Evolutionary conservation across 2,888 invertebrate genomes (phyloP), one percentile per base, ranked within the genome.

Genomic region (Scrobipalpa costella): DNA sequence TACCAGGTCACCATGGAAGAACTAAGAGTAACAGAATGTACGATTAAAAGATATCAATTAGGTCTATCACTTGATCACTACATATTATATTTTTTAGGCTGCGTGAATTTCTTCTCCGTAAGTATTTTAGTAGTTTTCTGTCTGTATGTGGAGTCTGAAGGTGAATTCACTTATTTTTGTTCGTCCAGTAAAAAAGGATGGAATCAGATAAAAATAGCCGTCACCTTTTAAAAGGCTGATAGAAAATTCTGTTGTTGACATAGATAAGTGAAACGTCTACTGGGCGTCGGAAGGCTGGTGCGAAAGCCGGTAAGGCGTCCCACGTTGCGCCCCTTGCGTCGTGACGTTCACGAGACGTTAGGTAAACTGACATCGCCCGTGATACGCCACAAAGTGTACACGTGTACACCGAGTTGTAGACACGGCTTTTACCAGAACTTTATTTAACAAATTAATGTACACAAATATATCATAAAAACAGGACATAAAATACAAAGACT

Each of bases 211-310:
- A n/a, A 40, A 13, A 13, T 2, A 40, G 40, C 40, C n/a, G n/a
- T n/a, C n/a, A n/a, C 15, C 15, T 9, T 13, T 7, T n/a, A 44
- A 15, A n/a, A 44, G 5, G 7, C 5, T 44, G 44, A 15, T 15
- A 7, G 7, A 9, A 15, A n/a, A 36, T 36, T 1, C n/a, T 55
- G 68, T 67, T 68, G 73, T 74, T 66, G 70, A 71, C 68, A 62
- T 67, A 52, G 68, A 61, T 65, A 57, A 71, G 71, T 66, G 67
- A 69, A 65, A 69, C 67, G 72, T 75, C 73, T 73, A 69, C 71
- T 71, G 61, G 68, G 66, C 69, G 63, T 66, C 66, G 62, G 66
- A 66, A 67, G 71, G 69, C 69, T 69, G 63, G 65, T 61, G 57
- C 52, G 40, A 38, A 38, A 58, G 57, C 49, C 27, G 47, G 61